Evolutionary conservation across 2,888 invertebrate genomes (phyloP).

Genomic region (Melanophora roralis): DNA sequence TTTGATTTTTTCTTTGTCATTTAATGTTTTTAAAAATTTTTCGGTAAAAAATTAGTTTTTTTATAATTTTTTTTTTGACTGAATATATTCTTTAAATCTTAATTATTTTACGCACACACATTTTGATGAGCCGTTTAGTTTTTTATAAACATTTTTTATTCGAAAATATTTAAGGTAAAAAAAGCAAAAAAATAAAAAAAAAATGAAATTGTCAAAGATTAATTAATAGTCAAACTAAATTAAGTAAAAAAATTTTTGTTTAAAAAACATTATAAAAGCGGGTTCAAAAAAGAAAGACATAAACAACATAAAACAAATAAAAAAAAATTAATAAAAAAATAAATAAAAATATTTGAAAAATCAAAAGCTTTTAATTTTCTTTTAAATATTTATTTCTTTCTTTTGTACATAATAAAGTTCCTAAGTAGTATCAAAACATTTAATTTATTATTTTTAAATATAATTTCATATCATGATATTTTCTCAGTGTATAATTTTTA

Average conservation of each 20-base stretch:
- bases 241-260: too few species aligned
- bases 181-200: background rate
- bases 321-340: too few species aligned
- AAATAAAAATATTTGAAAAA: background rate
- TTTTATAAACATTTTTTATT: slow-evolving; percentile 17
- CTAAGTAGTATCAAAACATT: slow-evolving; percentile 63
- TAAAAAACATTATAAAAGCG: too few species aligned
- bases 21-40: slow-evolving; percentile 5
- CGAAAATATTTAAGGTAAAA: background rate
- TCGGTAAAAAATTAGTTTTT: slow-evolving; percentile 28
- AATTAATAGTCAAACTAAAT: background rate
- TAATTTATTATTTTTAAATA: slow-evolving; percentile 25
- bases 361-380: background rate
- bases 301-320: too few species aligned
- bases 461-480: slow-evolving; percentile 27
- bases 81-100: slow-evolving; percentile 34
- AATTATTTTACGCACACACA: slow-evolving; percentile 60
- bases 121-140: slow-evolving; percentile 56
- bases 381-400: slow-evolving; percentile 33
- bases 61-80: slow-evolving; percentile 22
- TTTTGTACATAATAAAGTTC: slow-evolving; percentile 48
- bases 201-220: background rate
- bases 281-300: too few species aligned
- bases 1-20: slow-evolving; percentile 44
- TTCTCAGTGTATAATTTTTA: slow-evolving; percentile 53